Evolutionary conservation across 2,113 vertebrate species (phyloP).

Genomic region (Dromas ardeola): DNA sequence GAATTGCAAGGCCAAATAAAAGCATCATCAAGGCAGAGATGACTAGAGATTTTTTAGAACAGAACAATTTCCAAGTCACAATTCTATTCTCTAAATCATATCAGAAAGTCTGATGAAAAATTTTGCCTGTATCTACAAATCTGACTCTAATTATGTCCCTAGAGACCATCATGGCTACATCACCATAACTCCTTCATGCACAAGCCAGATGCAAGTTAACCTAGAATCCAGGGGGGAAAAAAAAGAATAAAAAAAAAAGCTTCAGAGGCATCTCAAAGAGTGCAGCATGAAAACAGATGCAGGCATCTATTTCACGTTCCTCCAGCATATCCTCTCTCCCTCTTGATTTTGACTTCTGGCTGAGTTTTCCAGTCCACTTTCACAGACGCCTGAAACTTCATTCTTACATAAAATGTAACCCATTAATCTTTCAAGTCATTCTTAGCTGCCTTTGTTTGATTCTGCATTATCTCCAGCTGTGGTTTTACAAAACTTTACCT

Average conservation of each 20-base stretch:
- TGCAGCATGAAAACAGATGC: neutral
- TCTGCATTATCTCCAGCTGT: neutral
- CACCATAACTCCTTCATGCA: neutral
- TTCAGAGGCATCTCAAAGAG: neutral
- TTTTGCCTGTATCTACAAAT: neutral
- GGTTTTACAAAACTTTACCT: neutral
- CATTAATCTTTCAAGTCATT: neutral
- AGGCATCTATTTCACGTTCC: neutral
- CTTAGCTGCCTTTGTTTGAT: neutral
- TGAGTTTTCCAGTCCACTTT: neutral
- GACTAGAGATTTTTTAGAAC: neutral
- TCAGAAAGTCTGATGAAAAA: neutral
- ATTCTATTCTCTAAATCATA: neutral
- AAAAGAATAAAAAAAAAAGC: neutral
- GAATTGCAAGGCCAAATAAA: neutral
- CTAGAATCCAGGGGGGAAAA: neutral
- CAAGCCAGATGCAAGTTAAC: neutral
- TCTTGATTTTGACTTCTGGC: neutral
- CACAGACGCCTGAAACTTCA: neutral
- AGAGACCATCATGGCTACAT: neutral
- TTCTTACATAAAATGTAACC: neutral
- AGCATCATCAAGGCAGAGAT: neutral
- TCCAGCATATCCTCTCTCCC: neutral
- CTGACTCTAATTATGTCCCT: neutral
- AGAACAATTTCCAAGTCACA: neutral